These are phyloP conservation scores for Romanogobio albipinnatus DNA, from an alignment of 2,113 vertebrate species.

Conservation along the genomic window DNA sequence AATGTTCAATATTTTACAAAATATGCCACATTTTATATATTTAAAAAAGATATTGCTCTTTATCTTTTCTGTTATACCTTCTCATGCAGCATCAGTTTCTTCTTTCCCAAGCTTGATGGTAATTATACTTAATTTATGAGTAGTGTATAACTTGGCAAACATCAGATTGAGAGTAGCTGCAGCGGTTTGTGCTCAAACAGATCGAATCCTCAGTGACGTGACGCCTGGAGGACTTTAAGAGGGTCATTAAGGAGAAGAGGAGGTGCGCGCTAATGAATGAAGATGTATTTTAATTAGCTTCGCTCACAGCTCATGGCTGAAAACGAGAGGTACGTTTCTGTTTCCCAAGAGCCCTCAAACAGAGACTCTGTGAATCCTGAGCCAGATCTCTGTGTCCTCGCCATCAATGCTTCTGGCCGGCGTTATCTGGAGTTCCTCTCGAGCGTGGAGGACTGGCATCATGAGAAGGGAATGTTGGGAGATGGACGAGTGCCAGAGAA, in stretches of 20 bases:
- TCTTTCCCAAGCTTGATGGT: not conserved
- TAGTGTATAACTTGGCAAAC: not conserved
- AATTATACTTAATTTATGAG: not conserved
- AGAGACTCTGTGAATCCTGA: not conserved
- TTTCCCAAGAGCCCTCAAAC: not conserved
- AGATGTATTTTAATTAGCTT: not conserved
- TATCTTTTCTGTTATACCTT: not conserved
- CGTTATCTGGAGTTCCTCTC: not conserved
- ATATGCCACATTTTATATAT: no score
- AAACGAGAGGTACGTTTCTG: not conserved
- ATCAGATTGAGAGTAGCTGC: not conserved
- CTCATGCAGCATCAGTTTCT: not conserved
- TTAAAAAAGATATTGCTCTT: no score
- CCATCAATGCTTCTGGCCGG: not conserved
- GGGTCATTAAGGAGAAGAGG: slow-evolving; percentile 16
- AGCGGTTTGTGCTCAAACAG: not conserved
- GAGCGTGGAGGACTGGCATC: no score
- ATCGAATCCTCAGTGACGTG: not conserved
- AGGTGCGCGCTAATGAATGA: slow-evolving; percentile 1
- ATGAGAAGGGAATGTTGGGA: not conserved
- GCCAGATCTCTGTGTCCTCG: not conserved
- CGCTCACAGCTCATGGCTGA: not conserved
- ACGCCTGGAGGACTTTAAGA: slow-evolving; percentile 7
- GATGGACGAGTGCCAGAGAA: slow-evolving; percentile 3
- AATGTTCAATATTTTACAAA: no score